Evolutionary conservation across 2,888 invertebrate genomes (phyloP).

Genomic region (Metallyticus violacea): DNA sequence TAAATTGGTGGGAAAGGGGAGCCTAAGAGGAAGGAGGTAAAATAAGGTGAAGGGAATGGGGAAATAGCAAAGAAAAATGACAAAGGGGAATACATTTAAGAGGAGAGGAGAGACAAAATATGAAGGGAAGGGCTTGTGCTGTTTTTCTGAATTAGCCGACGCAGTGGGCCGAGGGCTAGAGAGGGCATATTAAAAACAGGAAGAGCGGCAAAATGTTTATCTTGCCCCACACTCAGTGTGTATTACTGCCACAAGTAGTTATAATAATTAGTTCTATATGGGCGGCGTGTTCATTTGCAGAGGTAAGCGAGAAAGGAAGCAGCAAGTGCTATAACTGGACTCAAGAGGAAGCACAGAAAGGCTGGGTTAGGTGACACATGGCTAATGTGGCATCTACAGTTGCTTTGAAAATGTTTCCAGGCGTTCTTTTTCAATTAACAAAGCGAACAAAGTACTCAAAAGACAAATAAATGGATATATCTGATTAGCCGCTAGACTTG

Average conservation of each 20-base stretch:
- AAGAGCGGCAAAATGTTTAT: background rate
- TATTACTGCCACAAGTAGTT: background rate
- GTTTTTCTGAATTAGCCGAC: background rate
- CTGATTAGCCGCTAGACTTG: no score
- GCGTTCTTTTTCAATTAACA: no score
- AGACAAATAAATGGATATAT: no score
- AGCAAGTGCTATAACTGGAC: background rate
- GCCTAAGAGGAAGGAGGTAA: background rate
- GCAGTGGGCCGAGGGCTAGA: background rate
- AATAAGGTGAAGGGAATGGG: background rate
- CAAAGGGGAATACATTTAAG: slow-evolving; percentile 2
- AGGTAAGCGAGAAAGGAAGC: background rate
- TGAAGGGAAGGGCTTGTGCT: background rate
- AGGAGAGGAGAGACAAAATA: background rate
- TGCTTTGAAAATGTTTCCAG: background rate
- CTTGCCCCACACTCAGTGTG: background rate
- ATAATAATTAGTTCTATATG: background rate
- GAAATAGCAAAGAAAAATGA: background rate
- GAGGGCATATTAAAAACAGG: background rate
- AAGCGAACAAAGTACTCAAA: no score
- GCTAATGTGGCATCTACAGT: background rate
- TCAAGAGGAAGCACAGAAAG: no score
- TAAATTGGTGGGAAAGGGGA: background rate
- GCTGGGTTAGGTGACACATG: background rate
- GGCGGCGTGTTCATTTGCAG: background rate